These are phyloP conservation scores for Entelurus aequoreus DNA, from an alignment of 2,113 vertebrate genomes.

Conservation along the genomic window DNA sequence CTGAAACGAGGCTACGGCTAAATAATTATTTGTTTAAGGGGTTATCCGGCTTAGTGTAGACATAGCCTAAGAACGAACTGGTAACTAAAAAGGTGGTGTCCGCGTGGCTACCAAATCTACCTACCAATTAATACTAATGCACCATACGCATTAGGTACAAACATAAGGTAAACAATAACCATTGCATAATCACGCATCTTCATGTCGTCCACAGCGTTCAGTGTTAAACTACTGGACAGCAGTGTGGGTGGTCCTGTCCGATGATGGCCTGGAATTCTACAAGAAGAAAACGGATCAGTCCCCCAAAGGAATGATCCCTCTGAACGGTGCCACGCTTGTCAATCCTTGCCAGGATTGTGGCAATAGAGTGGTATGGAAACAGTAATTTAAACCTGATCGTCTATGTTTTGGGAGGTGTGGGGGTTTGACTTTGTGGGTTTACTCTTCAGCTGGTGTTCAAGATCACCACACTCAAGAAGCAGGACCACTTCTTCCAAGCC, in stretches of 20 bases:
- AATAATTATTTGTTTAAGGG: no score
- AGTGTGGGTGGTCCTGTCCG: slow-evolving; percentile 88
- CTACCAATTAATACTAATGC: no score
- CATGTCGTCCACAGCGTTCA: slow-evolving; percentile 72
- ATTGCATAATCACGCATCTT: background rate
- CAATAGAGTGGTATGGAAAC: slow-evolving; percentile 78
- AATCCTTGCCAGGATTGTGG: slow-evolving; percentile 88
- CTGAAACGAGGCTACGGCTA: no score
- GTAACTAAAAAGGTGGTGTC: no score
- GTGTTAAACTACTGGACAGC: slow-evolving; percentile 91
- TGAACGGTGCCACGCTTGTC: slow-evolving; percentile 80
- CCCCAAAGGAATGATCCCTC: slow-evolving; percentile 93
- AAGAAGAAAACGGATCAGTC: slow-evolving; percentile 87
- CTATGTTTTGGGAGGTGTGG: background rate
- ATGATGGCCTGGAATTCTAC: slow-evolving; percentile 90
- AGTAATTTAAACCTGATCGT: background rate
- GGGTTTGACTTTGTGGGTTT: background rate
- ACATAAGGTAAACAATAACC: no score
- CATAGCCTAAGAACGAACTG: no score
- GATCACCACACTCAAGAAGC: slow-evolving; percentile 80
- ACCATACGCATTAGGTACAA: no score
- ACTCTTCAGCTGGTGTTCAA: slow-evolving; percentile 88
- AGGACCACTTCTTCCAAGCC: slow-evolving; percentile 95
- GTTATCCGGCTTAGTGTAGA: no score
- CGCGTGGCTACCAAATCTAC: no score